These are phyloP conservation scores for Colinus virginianus DNA, from an alignment of 2,113 vertebrate genomes.

Conservation along the genomic window DNA sequence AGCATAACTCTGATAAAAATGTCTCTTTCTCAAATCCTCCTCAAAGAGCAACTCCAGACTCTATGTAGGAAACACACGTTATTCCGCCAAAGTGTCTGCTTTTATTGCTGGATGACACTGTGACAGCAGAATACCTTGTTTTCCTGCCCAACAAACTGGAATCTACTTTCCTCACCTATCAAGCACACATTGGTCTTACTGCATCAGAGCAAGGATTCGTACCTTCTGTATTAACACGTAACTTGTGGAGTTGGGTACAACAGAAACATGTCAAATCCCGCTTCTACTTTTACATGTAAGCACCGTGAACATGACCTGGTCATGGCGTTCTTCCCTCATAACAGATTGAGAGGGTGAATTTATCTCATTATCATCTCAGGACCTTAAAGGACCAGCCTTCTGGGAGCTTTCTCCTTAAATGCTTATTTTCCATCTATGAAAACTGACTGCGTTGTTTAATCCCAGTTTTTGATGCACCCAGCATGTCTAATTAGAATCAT, in stretches of 20 bases:
- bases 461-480: neutral
- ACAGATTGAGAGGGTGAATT: neutral
- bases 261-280: neutral
- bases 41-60: neutral
- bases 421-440: neutral
- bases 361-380: neutral
- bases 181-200: neutral
- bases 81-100: neutral
- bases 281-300: neutral
- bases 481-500: neutral
- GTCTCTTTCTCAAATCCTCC: neutral
- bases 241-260: neutral
- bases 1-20: neutral
- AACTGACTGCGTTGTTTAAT: neutral
- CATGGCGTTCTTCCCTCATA: rapidly evolving
- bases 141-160: neutral
- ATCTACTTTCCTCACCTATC: neutral
- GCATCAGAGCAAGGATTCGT: neutral
- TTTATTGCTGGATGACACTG: rapidly evolving
- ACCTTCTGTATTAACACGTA: neutral
- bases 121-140: neutral
- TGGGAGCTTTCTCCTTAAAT: neutral
- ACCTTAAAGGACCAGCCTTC: neutral
- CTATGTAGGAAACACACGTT: neutral
- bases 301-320: neutral